A percentile compares a stretch with the other conserved stretches of the same genome.
phyloP scores from a whole-genome alignment of 2,113 vertebrate genomes.

The Mola mola region DNA sequence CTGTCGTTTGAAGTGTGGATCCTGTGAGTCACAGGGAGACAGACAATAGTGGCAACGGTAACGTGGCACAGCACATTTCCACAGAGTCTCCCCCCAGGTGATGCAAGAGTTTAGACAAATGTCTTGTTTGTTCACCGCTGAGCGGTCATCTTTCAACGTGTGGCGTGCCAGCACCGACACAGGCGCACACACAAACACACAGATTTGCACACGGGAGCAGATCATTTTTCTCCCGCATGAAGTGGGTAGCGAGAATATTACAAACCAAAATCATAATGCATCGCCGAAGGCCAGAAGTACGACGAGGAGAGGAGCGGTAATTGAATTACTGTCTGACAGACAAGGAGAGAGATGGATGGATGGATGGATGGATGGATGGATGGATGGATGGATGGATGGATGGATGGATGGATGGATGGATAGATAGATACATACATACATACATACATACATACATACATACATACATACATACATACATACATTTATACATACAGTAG shows the following conservation, averaged over 20 bases:
- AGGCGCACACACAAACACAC: constrained; percentile 40
- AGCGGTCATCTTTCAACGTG: constrained; percentile 76
- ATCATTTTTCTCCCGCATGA: constrained; percentile 75
- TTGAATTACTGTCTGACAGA: constrained; percentile 65
- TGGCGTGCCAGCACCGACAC: constrained; percentile 57
- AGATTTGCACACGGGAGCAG: constrained; percentile 35
- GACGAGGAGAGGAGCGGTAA: constrained; percentile 61
- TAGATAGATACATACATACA: constrained; percentile 27
- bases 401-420: constrained; percentile 44
- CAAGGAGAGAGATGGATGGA: constrained; percentile 31
- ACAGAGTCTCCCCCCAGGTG: constrained; percentile 74
- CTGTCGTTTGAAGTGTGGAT: constrained; percentile 37
- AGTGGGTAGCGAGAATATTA: constrained; percentile 80
- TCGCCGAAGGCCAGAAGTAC: constrained; percentile 67
- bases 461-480: constrained; percentile 36
- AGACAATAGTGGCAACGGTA: constrained; percentile 65
- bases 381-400: constrained; percentile 44
- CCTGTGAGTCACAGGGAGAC: constrained; percentile 52
- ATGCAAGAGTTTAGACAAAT: constrained; percentile 81
- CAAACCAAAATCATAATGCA: constrained; percentile 75
- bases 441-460: constrained; percentile 33
- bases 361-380: constrained; percentile 16
- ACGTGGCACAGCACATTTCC: constrained; percentile 74
- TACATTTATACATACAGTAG: neutral
- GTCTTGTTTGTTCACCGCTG: constrained; percentile 81